phyloP scores from a whole-genome alignment of 1,140 invertebrate genomes.

The Proales similis region DNA sequence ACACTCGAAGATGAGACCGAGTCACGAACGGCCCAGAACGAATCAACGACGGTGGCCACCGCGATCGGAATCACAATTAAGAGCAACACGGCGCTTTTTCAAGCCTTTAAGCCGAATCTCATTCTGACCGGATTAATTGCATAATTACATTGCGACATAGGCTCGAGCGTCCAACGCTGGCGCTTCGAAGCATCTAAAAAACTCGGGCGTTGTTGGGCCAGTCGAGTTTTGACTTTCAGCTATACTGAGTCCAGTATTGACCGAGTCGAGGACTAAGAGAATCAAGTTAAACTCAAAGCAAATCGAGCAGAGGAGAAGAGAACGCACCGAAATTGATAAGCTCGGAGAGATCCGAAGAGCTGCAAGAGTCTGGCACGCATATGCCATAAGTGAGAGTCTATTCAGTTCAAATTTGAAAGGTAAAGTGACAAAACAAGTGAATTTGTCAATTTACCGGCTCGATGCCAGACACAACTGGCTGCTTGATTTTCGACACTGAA shows the following conservation, averaged over 20 bases:
- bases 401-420: background rate
- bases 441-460: no score
- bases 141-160: no score
- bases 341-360: background rate
- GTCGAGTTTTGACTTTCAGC: background rate
- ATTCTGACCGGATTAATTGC: no score
- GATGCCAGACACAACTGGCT: no score
- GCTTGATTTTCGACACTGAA: no score
- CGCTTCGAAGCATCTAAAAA: constrained; percentile 1
- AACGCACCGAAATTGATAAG: constrained; percentile 1
- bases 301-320: background rate
- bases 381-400: constrained; percentile 38
- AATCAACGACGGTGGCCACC: no score
- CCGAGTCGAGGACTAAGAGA: background rate
- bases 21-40: no score
- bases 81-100: no score
- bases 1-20: constrained; percentile 11
- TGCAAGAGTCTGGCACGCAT: constrained; percentile 27
- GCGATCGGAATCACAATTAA: no score
- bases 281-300: background rate
- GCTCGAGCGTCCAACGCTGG: no score
- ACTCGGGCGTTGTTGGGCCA: background rate
- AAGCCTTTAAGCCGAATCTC: no score
- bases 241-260: background rate
- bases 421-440: background rate